Evolutionary conservation across 2,888 invertebrate species (phyloP).

Genomic region (Heliconius sara): DNA sequence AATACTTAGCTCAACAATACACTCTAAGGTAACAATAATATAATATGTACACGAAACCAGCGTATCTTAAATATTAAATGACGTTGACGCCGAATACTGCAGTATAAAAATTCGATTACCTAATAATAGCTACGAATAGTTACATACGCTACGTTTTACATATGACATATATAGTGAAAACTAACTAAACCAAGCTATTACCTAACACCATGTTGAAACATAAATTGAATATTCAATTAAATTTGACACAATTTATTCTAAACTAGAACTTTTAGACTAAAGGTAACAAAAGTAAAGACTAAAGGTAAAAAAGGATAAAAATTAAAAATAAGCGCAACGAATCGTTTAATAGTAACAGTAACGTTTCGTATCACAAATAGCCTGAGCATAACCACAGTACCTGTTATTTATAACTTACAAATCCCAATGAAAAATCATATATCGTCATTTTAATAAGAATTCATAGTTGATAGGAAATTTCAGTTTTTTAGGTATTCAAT

Average conservation of each 20-base stretch:
- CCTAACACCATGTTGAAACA: constrained; percentile 17
- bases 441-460: not conserved
- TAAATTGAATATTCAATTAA: constrained; percentile 17
- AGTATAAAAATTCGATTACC: constrained; percentile 39
- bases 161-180: constrained; percentile 24
- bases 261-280: constrained; percentile 3
- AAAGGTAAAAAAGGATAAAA: not conserved
- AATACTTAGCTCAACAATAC: constrained; percentile 2
- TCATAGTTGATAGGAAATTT: not conserved
- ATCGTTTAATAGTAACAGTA: constrained; percentile 17
- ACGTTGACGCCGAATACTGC: constrained; percentile 38
- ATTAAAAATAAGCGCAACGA: not conserved
- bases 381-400: constrained; percentile 37
- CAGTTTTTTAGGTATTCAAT: not conserved
- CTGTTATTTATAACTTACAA: constrained; percentile 13
- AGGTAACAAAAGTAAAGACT: not conserved
- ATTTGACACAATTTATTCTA: constrained; percentile 34
- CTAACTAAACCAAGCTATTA: constrained; percentile 12
- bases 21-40: not conserved
- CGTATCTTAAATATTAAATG: constrained; percentile 27
- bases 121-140: constrained; percentile 32
- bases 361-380: constrained; percentile 44
- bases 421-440: constrained; percentile 19
- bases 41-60: constrained; percentile 30
- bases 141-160: constrained; percentile 21